Evolutionary conservation across 2,888 invertebrate species (phyloP).

Genomic region (Megaustenia siamemsis): DNA sequence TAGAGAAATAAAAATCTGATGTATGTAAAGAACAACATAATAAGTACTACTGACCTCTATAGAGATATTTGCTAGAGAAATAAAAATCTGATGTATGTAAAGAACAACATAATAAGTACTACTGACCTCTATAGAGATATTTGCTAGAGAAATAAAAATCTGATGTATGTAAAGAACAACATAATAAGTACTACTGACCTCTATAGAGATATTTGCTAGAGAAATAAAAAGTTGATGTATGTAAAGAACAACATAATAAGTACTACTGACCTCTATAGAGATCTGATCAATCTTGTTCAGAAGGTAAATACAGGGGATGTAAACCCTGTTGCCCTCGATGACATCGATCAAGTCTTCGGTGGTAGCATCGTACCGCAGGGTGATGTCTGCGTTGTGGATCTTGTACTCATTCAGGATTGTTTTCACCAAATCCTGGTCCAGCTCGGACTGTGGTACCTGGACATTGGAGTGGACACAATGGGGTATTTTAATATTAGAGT

Average conservation of each 20-base stretch:
- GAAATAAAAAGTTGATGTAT: too few species aligned
- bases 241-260: too few species aligned
- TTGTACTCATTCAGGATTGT: constrained; percentile 97
- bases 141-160: too few species aligned
- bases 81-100: too few species aligned
- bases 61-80: too few species aligned
- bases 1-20: too few species aligned
- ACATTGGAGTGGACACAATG: not conserved
- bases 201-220: constrained; percentile 75
- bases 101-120: not conserved
- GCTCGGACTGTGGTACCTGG: constrained; percentile 88
- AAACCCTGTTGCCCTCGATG: constrained; percentile 98
- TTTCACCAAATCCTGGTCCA: constrained; percentile 96
- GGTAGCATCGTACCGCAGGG: constrained; percentile 89
- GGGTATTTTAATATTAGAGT: too few species aligned
- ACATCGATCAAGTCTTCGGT: constrained; percentile 99
- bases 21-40: too few species aligned
- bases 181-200: constrained; percentile 82
- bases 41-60: too few species aligned
- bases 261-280: constrained; percentile 81
- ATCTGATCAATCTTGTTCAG: constrained; percentile 96
- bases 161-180: too few species aligned
- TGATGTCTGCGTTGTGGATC: constrained; percentile 99
- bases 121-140: constrained; percentile 82
- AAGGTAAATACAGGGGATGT: constrained; percentile 98